A percentile compares a stretch with the other conserved stretches of the same genome.
Evolutionary conservation across 2,797 vertebrate species (phyloP).

Genomic region (Dallia pectoralis): DNA sequence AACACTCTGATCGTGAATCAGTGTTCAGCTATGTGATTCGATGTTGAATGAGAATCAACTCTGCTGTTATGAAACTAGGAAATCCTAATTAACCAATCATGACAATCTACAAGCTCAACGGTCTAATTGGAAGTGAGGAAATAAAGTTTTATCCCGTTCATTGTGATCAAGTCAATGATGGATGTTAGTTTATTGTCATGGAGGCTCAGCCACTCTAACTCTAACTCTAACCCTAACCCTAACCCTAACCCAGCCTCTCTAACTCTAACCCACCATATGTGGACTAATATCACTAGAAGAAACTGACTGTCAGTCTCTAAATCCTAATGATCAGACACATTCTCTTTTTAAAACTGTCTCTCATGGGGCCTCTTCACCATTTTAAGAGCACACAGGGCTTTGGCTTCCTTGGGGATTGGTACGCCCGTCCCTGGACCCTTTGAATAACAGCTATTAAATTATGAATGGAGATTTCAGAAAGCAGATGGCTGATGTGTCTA

Average conservation of each 20-base stretch:
- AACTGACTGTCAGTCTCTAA: constrained; percentile 39
- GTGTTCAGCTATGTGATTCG: background rate
- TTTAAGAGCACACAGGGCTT: background rate
- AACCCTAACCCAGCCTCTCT: too few relatives aligned
- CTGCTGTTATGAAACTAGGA: background rate
- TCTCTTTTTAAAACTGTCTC: background rate
- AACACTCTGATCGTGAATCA: background rate
- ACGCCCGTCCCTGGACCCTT: background rate
- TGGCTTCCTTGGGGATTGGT: background rate
- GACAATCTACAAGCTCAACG: background rate
- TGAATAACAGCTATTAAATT: constrained; percentile 8
- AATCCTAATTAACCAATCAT: background rate
- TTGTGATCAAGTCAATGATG: background rate
- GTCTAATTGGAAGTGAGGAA: background rate
- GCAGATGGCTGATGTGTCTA: constrained; percentile 6
- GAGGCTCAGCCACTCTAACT: constrained; percentile 13
- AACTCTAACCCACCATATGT: too few relatives aligned
- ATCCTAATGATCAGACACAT: constrained; percentile 35
- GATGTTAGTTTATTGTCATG: constrained; percentile 17
- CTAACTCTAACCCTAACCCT: too few relatives aligned
- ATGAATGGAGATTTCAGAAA: background rate
- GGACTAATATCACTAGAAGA: constrained; percentile 36
- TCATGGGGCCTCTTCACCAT: background rate
- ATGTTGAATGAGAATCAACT: background rate
- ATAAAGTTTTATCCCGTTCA: background rate